phyloP scores from a whole-genome alignment of 1,140 invertebrate genomes.

The Cardiocondyla obscurior region DNA sequence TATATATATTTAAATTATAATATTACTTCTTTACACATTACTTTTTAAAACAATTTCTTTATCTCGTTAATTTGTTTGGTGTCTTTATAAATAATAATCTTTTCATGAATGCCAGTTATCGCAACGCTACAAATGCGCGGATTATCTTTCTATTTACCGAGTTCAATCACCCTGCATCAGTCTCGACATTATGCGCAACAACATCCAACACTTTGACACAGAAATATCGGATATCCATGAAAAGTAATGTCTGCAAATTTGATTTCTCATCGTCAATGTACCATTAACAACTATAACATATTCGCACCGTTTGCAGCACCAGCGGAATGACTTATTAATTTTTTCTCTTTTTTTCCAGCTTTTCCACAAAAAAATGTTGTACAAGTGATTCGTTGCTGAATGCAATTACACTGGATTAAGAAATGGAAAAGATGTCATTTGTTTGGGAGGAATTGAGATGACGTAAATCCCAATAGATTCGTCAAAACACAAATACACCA shows the following conservation, averaged over 20 bases:
- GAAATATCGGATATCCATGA: conserved; percentile 14
- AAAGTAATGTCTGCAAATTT: background rate
- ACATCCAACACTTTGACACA: background rate
- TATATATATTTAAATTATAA: background rate
- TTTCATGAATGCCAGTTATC: background rate
- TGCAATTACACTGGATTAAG: background rate
- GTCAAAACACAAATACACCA: background rate
- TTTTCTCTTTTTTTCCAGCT: background rate
- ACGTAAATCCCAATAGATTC: background rate
- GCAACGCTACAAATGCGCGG: background rate
- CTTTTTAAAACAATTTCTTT: background rate
- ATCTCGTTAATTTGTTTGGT: too few relatives aligned
- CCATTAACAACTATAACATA: background rate
- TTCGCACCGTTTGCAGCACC: background rate
- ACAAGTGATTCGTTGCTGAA: background rate
- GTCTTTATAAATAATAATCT: background rate
- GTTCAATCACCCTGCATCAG: conserved; percentile 8
- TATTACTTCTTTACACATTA: background rate
- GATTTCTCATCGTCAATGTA: background rate
- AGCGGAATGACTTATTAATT: background rate
- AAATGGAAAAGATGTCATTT: background rate
- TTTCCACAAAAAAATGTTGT: background rate
- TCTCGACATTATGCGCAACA: conserved; percentile 14
- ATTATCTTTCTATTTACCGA: conserved; percentile 41
- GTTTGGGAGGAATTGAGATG: background rate